Percentiles rank a stretch among this genome's conserved stretches.
Evolutionary conservation across 2,888 invertebrate genomes (phyloP).

Genomic region (Chrysolina americana): DNA sequence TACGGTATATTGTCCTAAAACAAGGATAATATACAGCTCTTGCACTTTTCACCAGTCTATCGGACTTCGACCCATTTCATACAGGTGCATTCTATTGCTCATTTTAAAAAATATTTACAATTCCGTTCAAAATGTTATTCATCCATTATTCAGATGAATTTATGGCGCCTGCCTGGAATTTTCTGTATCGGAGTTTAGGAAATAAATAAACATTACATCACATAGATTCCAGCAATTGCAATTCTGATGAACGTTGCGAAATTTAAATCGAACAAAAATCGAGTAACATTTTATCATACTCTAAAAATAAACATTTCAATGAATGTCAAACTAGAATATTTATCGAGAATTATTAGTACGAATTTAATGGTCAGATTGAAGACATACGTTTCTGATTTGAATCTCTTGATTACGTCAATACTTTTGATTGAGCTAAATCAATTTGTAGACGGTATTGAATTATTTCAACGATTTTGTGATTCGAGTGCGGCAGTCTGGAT

Average conservation of each 20-base stretch:
- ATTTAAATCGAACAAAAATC: slow-evolving; percentile 50
- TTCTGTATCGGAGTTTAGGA: neutral
- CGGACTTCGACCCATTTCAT: too few species aligned
- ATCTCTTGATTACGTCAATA: slow-evolving; percentile 54
- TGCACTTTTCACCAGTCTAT: too few species aligned
- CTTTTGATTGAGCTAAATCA: slow-evolving; percentile 42
- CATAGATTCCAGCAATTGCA: slow-evolving; percentile 33
- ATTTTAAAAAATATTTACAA: too few species aligned
- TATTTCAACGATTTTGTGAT: slow-evolving; percentile 25
- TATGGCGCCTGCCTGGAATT: neutral
- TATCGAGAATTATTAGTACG: slow-evolving; percentile 46
- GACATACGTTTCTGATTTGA: slow-evolving; percentile 53
- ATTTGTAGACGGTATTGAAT: slow-evolving; percentile 21
- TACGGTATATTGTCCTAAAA: too few species aligned
- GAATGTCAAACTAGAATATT: slow-evolving; percentile 50
- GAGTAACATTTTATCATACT: slow-evolving; percentile 55
- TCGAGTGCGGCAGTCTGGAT: slow-evolving; percentile 25
- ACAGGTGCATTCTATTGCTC: too few species aligned
- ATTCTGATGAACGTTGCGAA: slow-evolving; percentile 42
- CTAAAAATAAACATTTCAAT: slow-evolving; percentile 57
- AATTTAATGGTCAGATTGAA: slow-evolving; percentile 44
- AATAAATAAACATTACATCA: slow-evolving; percentile 23
- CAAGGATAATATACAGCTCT: too few species aligned
- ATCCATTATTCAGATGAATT: neutral
- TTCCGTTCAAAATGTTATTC: neutral